phyloP scores from a whole-genome alignment of 2,888 invertebrate genomes.

The Nomada ferruginata region DNA sequence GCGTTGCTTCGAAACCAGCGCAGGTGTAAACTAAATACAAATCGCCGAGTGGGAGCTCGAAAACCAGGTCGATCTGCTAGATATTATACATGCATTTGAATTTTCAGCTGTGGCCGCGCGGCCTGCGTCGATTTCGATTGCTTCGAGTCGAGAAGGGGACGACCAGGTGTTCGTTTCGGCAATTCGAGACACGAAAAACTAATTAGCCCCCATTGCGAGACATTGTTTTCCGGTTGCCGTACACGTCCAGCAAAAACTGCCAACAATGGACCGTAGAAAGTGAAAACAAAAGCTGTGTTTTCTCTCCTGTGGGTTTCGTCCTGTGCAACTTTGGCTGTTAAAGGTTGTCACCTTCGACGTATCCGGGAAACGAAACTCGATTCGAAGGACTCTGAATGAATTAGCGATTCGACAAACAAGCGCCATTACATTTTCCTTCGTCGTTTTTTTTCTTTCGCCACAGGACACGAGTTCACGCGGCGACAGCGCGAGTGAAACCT shows the following conservation, averaged over 20 bases:
- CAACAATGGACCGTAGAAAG: slow-evolving; percentile 40
- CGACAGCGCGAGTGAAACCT: slow-evolving; percentile 56
- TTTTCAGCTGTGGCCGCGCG: slow-evolving; percentile 22
- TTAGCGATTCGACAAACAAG: no score
- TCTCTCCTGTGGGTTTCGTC: not conserved
- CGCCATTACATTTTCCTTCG: no score
- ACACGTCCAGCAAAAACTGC: slow-evolving; percentile 29
- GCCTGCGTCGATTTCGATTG: slow-evolving; percentile 28
- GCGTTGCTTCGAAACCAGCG: slow-evolving; percentile 22
- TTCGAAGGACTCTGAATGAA: not conserved
- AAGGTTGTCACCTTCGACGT: slow-evolving; percentile 1
- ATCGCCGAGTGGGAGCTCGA: slow-evolving; percentile 45
- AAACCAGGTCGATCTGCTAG: slow-evolving; percentile 19
- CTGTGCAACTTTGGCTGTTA: not conserved
- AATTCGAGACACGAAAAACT: slow-evolving; percentile 44
- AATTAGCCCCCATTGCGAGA: slow-evolving; percentile 50
- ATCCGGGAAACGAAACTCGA: slow-evolving; percentile 8
- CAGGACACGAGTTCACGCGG: not conserved
- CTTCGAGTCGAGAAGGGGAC: not conserved
- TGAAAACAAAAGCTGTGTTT: slow-evolving; percentile 56
- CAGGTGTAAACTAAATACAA: slow-evolving; percentile 60
- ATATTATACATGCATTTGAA: slow-evolving; percentile 27
- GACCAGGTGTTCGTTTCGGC: slow-evolving; percentile 39
- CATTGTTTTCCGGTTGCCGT: slow-evolving; percentile 31
- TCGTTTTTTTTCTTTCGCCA: not conserved